Percentiles rank a stretch among this genome's conserved stretches.
phyloP scores from a whole-genome alignment of 64 coral and sea anemone genomes.

The Porites australiensis region DNA sequence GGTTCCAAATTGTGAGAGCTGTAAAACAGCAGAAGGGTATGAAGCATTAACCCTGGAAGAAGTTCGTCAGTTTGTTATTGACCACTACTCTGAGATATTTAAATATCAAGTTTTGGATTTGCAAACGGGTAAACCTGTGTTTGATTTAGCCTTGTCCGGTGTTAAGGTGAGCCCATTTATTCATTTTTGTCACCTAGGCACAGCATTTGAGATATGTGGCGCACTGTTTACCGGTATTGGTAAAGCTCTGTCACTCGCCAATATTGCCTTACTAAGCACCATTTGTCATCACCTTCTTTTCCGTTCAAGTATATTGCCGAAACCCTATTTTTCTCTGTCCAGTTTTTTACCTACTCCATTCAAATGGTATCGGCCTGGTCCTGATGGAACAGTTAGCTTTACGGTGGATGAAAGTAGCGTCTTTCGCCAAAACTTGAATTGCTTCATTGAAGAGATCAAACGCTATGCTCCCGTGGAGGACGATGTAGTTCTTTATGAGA shows the following conservation, averaged over 20 bases:
- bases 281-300: not conserved
- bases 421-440: too few species aligned
- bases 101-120: constrained; percentile 24
- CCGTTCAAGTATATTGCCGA: too few species aligned
- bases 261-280: not conserved
- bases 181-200: not conserved
- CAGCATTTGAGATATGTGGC: not conserved
- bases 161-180: not conserved
- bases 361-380: too few species aligned
- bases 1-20: too few species aligned
- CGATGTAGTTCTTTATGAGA: too few species aligned
- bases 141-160: not conserved
- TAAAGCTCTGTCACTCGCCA: not conserved
- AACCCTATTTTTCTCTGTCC: too few species aligned
- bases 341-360: too few species aligned
- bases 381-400: too few species aligned
- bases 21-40: not conserved
- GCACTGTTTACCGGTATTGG: not conserved
- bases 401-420: too few species aligned
- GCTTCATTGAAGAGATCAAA: too few species aligned
- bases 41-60: too few species aligned
- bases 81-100: constrained; percentile 20
- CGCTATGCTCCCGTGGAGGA: too few species aligned
- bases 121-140: constrained; percentile 12
- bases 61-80: not conserved